Evolutionary conservation across 2,888 invertebrate species (phyloP).

Genomic region (Sisyra nigra): DNA sequence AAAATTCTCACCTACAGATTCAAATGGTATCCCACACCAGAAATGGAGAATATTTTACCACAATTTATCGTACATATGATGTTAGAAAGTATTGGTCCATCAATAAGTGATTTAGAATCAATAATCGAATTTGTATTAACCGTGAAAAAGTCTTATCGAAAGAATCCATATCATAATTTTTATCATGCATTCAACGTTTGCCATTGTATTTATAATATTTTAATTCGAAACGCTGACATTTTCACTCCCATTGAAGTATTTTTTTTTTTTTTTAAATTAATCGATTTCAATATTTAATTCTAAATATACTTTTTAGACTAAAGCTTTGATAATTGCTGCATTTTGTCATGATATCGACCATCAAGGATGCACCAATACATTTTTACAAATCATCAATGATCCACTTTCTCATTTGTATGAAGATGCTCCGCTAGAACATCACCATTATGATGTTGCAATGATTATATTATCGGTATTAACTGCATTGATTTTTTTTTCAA

Average conservation of each 20-base stretch:
- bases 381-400: conserved; percentile 34
- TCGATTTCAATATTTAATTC: background rate
- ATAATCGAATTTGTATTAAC: conserved; percentile 34
- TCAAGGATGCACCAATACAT: conserved; percentile 44
- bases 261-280: conserved; percentile 4
- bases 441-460: conserved; percentile 39
- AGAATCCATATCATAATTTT: conserved; percentile 43
- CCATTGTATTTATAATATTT: conserved; percentile 39
- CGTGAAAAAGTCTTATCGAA: conserved; percentile 30
- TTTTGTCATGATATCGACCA: conserved; percentile 48
- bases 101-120: conserved; percentile 24
- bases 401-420: conserved; percentile 36
- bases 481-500: background rate
- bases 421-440: conserved; percentile 39
- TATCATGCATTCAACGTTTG: conserved; percentile 45
- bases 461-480: conserved; percentile 34
- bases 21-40: conserved; percentile 37
- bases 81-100: conserved; percentile 28
- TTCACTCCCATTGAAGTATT: conserved; percentile 34
- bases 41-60: conserved; percentile 32
- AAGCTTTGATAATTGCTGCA: conserved; percentile 36
- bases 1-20: no score
- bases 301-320: conserved; percentile 22
- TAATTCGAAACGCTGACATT: conserved; percentile 29
- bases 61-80: conserved; percentile 36